A percentile compares a stretch with the other conserved stretches of the same genome.
Evolutionary conservation across 2,113 vertebrate genomes (phyloP).

Genomic region (Lepus europaeus): DNA sequence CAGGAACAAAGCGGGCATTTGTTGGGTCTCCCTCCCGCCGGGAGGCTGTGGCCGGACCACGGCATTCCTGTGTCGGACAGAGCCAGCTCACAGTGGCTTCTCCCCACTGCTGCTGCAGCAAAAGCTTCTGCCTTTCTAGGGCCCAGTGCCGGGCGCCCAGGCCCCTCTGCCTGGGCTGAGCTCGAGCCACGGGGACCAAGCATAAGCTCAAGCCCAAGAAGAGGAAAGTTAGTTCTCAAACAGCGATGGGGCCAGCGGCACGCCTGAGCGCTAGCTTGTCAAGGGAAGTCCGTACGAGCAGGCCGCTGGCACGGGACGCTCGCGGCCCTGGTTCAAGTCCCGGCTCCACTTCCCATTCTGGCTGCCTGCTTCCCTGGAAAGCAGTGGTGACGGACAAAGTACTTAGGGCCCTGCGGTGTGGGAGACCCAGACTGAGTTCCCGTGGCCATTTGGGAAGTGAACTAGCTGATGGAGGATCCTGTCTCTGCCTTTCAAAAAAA

Average conservation of each 20-base stretch:
- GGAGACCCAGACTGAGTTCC: too few relatives aligned
- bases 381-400: too few relatives aligned
- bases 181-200: not conserved
- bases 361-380: too few relatives aligned
- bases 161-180: not conserved
- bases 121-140: not conserved
- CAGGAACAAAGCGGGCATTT: conserved; percentile 80
- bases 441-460: too few relatives aligned
- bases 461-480: too few relatives aligned
- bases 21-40: conserved; percentile 75
- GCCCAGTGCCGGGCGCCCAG: not conserved
- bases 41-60: conserved; percentile 76
- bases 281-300: not conserved
- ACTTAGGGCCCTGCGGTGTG: too few relatives aligned
- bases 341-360: too few relatives aligned
- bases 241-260: not conserved
- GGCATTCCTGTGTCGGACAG: conserved; percentile 77
- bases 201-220: not conserved
- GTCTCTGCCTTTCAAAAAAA: not conserved
- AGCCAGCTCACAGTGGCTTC: conserved; percentile 61
- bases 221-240: not conserved
- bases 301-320: too few relatives aligned
- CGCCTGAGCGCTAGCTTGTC: not conserved
- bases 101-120: conserved; percentile 34
- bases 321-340: too few relatives aligned